Base-by-base conservation (phyloP, 2,888 invertebrate species). In the Drosophila pullipes region DNA sequence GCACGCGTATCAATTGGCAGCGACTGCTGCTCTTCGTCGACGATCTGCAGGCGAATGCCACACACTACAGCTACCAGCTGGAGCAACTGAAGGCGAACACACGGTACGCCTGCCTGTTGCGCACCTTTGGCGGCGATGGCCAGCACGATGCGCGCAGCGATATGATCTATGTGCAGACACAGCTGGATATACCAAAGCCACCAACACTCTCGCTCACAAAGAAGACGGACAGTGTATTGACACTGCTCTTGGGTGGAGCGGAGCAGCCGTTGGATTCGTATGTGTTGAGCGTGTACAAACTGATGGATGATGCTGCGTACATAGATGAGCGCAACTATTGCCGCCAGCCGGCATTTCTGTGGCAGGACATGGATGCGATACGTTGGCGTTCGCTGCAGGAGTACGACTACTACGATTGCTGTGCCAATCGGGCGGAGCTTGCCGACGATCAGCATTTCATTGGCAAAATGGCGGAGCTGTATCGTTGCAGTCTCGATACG, bases 61-160 rank as follows among this genome's bases (percentile, higher is more conserved):
- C 81, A 0, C 85, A 81, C 78, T 92, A 76, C 85, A 84, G 79
- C 13, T 89, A 91, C 39, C 85, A 80, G 33, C 86, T 95, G 30
- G 87, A 92, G 0, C 93, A 94, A 54, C 93, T 97, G 25, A 94
- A 95, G 70, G 96, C 96, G 0, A 95, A 94, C 91, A 96, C 96
- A 0, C 94, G 94, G 54, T 98, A 98, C 92, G 96, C 96, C 0
- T 95, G 95, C 68, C 96, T 96, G 89, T 95, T 98, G 16, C 95
- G 96, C 89, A 96, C 96, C 0, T 95, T 95, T 81, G 94, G 94
- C 55, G 94, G 94, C 41, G 91, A 94, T 16, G 80, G 93, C 16
- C 94, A 61, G 3, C 72, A 83, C 1, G 90, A 91, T 52, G 84
- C 91, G 16, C 90, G 92, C 49, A 91, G 91, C 62, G 82, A 94